Evolutionary conservation across 1,140 invertebrate genomes (phyloP).

Genomic region (Triops longicaudatus): DNA sequence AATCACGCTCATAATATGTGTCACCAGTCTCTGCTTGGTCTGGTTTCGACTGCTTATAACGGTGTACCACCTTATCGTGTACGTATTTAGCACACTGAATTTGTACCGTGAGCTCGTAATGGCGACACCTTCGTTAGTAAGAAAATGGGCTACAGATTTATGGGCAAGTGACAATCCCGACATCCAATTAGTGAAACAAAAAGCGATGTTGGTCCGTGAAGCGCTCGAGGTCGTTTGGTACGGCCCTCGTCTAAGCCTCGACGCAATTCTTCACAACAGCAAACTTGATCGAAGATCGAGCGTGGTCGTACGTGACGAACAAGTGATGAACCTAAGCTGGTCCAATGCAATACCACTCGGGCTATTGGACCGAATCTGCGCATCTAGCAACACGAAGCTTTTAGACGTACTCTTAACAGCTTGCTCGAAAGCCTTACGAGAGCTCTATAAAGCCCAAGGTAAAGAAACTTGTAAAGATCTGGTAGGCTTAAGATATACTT

Average conservation of each 20-base stretch:
- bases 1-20: not conserved
- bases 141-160: not conserved
- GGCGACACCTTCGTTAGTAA: not conserved
- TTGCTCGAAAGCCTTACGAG: not conserved
- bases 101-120: not conserved
- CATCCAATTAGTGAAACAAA: not conserved
- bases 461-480: not conserved
- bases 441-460: constrained; percentile 6
- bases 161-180: not conserved
- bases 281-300: not conserved
- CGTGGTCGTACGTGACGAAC: not conserved
- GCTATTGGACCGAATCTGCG: constrained; percentile 6
- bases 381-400: not conserved
- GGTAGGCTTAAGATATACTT: not conserved
- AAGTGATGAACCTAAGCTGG: not conserved
- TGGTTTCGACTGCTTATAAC: not conserved
- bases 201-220: not conserved
- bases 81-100: not conserved
- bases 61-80: not conserved
- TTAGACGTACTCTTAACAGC: not conserved
- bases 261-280: not conserved
- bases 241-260: not conserved
- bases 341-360: not conserved
- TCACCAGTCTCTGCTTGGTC: not conserved
- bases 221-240: not conserved